Percentiles rank a stretch among this genome's conserved stretches.
Conservation (phyloP, 2,113 vertebrate species). For the Nematolebias whitei region DNA sequence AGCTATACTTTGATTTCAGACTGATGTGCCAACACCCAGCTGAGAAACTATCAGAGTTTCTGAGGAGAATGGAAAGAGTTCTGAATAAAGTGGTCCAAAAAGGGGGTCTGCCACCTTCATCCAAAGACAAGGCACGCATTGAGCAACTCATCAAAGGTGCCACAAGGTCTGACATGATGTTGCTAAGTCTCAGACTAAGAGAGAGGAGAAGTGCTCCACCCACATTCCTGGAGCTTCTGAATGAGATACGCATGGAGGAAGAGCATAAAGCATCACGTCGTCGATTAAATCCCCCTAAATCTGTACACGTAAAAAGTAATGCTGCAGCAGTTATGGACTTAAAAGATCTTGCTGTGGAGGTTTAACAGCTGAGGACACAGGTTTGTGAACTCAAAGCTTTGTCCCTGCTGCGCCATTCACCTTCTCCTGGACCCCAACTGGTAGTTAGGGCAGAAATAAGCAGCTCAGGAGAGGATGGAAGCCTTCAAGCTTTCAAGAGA, state of each 20-base stretch:
- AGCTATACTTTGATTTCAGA: constrained; percentile 35
- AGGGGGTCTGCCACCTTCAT: not conserved
- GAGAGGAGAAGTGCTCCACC: not conserved
- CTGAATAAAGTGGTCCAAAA: constrained; percentile 37
- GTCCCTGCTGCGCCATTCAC: not conserved
- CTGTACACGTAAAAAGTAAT: not conserved
- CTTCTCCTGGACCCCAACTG: not conserved
- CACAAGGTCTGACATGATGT: constrained; percentile 16
- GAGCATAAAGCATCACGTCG: not conserved
- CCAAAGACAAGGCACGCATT: not conserved
- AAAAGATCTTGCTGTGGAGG: not conserved
- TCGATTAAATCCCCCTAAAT: not conserved
- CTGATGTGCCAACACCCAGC: constrained; percentile 13
- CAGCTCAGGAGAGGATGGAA: not conserved
- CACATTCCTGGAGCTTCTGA: constrained; percentile 15
- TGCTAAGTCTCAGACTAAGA: constrained; percentile 3
- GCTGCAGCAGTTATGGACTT: not conserved
- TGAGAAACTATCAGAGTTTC: constrained; percentile 28
- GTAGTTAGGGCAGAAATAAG: not conserved
- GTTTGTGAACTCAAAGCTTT: not conserved
- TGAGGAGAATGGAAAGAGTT: constrained; percentile 29
- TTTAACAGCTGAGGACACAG: not conserved
- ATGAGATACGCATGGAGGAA: not conserved
- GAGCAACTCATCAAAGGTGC: constrained; percentile 37
- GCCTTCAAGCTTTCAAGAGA: not conserved